Percentiles rank a stretch among this genome's conserved stretches.
Evolutionary conservation across 2,797 vertebrate genomes (phyloP).

Genomic region (Hoplostethus mediterraneus): DNA sequence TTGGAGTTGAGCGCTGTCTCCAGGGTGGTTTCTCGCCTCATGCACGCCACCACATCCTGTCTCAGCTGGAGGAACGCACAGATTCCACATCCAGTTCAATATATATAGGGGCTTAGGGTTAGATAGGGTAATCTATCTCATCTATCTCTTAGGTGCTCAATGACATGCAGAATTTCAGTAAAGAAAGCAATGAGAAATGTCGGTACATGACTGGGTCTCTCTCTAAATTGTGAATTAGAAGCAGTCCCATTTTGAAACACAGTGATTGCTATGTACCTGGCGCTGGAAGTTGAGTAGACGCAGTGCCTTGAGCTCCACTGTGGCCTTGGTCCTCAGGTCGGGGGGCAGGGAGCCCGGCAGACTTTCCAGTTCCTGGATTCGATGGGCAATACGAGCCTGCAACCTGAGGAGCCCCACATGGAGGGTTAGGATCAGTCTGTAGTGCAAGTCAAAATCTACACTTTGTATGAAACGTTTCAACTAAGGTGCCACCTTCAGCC

Average conservation of each 20-base stretch:
- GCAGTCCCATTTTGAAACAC: not conserved
- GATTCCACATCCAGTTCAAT: constrained; percentile 13
- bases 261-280: constrained; percentile 84
- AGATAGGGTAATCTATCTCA: not conserved
- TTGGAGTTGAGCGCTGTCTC: constrained; percentile 98
- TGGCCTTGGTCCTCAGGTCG: constrained; percentile 97
- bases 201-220: too few relatives aligned
- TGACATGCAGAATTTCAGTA: too few relatives aligned
- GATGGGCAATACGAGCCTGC: constrained; percentile 97
- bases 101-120: not conserved
- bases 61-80: constrained; percentile 83
- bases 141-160: too few relatives aligned
- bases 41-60: constrained; percentile 97
- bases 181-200: too few relatives aligned
- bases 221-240: not conserved
- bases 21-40: constrained; percentile 96
- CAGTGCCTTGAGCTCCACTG: constrained; percentile 96
- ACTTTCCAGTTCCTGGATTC: constrained; percentile 98
- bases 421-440: not conserved
- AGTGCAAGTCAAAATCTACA: not conserved
- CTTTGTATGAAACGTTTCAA: not conserved
- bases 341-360: constrained; percentile 96
- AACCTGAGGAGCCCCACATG: constrained; percentile 78
- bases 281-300: constrained; percentile 97
- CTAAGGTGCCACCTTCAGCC: not conserved